Percentiles rank a stretch among this genome's conserved stretches.
phyloP scores from a whole-genome alignment of 2,888 invertebrate species.

The Rambutsinella grinnellia region DNA sequence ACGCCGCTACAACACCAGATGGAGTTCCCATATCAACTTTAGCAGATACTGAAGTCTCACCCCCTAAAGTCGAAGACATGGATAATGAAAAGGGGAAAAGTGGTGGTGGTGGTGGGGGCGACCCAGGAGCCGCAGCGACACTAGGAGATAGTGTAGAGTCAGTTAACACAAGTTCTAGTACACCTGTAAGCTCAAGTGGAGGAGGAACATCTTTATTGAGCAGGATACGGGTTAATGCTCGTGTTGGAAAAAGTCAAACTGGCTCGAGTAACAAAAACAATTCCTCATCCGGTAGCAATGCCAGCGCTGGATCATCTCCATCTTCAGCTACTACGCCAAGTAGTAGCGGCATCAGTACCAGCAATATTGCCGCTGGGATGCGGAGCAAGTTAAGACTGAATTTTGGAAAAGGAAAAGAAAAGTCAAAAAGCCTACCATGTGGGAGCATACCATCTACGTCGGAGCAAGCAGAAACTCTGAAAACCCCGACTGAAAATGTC shows the following conservation, averaged over 20 bases:
- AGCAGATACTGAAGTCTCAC: background rate
- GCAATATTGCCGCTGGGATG: slow-evolving; percentile 57
- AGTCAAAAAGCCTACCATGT: slow-evolving; percentile 52
- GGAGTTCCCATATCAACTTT: slow-evolving; percentile 39
- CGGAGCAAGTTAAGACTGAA: slow-evolving; percentile 59
- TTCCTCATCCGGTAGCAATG: slow-evolving; percentile 17
- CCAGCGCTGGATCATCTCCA: slow-evolving; percentile 5
- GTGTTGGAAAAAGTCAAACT: slow-evolving; percentile 40
- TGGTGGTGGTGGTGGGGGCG: slow-evolving; percentile 10
- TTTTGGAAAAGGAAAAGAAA: slow-evolving; percentile 57
- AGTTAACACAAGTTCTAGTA: background rate
- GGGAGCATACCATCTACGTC: slow-evolving; percentile 22
- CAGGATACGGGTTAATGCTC: slow-evolving; percentile 52
- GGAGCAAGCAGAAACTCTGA: slow-evolving; percentile 33
- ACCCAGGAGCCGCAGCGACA: slow-evolving; percentile 21
- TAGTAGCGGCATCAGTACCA: slow-evolving; percentile 22
- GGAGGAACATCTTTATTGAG: slow-evolving; percentile 40
- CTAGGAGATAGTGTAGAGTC: slow-evolving; percentile 14
- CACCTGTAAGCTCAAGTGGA: slow-evolving; percentile 18
- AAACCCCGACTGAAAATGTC: slow-evolving; percentile 32
- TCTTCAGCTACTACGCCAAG: background rate
- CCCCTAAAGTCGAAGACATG: background rate
- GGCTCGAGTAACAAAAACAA: slow-evolving; percentile 23
- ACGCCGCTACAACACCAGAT: slow-evolving; percentile 33
- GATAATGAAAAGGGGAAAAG: slow-evolving; percentile 15